Percentiles rank a stretch among this genome's conserved stretches.
phyloP scores from a whole-genome alignment of 23 tunicate species.

The Pegea sp. region DNA sequence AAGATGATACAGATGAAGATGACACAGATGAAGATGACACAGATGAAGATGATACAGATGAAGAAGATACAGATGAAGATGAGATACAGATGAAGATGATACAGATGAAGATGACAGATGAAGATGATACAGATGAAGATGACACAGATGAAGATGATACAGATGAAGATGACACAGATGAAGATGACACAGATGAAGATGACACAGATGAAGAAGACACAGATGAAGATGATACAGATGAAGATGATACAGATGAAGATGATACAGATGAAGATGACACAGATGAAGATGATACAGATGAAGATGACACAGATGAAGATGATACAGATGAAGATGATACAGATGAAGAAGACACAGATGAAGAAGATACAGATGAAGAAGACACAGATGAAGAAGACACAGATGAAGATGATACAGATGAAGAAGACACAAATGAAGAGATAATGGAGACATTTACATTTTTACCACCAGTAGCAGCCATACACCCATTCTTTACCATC shows the following conservation, averaged over 20 bases:
- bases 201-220: background rate
- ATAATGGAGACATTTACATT: constrained; percentile 28
- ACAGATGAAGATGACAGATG: too few species aligned
- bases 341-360: background rate
- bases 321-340: background rate
- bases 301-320: background rate
- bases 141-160: background rate
- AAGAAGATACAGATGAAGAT: background rate
- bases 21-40: background rate
- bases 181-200: constrained; percentile 1
- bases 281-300: background rate
- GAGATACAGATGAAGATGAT: background rate
- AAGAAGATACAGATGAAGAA: too few species aligned
- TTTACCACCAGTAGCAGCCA: constrained; percentile 95
- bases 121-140: background rate
- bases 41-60: background rate
- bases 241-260: background rate
- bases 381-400: background rate
- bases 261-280: background rate
- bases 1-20: background rate
- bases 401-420: background rate
- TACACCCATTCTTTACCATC: constrained; percentile 89
- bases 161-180: too few species aligned
- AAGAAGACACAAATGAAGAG: background rate
- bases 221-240: background rate